These are phyloP conservation scores for Malacoraja senta DNA, from an alignment of 2,797 vertebrate genomes.

Conservation along the genomic window DNA sequence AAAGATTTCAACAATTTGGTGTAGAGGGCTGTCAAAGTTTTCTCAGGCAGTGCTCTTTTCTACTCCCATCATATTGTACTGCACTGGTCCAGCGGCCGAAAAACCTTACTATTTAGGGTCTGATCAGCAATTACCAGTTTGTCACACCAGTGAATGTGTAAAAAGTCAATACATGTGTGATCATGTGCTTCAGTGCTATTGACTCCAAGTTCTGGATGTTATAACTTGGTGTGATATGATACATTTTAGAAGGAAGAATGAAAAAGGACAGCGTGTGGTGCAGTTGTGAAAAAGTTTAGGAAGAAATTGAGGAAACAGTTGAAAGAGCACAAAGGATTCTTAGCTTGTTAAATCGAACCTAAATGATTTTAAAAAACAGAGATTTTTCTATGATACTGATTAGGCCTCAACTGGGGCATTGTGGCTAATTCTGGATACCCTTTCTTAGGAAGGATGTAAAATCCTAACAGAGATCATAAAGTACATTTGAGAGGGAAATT, in stretches of 20 bases:
- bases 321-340: neutral
- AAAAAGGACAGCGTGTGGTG: neutral
- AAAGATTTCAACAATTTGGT: too few relatives aligned
- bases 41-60: too few relatives aligned
- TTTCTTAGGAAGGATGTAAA: neutral
- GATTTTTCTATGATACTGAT: neutral
- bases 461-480: neutral
- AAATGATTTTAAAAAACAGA: neutral
- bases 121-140: too few relatives aligned
- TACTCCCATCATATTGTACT: too few relatives aligned
- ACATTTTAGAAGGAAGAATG: neutral
- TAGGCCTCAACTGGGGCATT: neutral
- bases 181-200: too few relatives aligned
- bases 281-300: neutral
- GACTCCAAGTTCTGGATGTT: too few relatives aligned
- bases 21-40: too few relatives aligned
- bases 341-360: neutral
- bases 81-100: too few relatives aligned
- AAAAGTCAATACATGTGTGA: too few relatives aligned
- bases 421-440: neutral
- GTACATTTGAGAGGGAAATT: neutral
- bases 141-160: too few relatives aligned
- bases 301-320: neutral
- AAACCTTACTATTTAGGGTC: too few relatives aligned
- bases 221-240: neutral